Base-by-base conservation (phyloP, 2,797 vertebrate genomes). In the Nyctibius grandis region DNA sequence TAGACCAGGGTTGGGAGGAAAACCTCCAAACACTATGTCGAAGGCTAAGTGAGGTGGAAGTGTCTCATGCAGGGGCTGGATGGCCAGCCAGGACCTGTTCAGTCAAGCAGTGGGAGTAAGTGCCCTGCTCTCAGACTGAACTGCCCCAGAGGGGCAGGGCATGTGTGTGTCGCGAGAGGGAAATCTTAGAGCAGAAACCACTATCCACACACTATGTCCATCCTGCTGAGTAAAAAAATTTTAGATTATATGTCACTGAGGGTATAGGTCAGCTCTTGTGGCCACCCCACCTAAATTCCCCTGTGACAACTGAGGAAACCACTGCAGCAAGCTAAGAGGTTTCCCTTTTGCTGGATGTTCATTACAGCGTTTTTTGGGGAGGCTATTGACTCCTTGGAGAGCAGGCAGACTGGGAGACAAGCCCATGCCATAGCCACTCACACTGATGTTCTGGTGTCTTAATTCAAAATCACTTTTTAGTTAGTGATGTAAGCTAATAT, bases 1-100 rank as follows among this genome's bases (percentile, higher is more conserved):
- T 22, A 70, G 33, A 3, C 12, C 0, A 1, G 14, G 22, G 2
- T 0, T 63, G 18, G 2, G 17, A 10, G 9, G 3, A 33, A 44
- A 51, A 47, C 6, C 4, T 60, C 28, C 18, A 15, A 40, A 45
- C 13, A 34, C 16, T 59, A 19, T 15, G 7, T 25, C 1, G 0
- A 73, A 73, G 15, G 9, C 44, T 36, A 33, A 47, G 9, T 21
- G 14, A 47, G 14, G 34, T 44, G 16, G 8, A 81, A 63, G 16
- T 11, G 25, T 15, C 33, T 33, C 15, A 7, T 5, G 3, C 6
- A 51, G 42, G 17, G 34, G 3, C 9, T 25, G 23, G 13, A n/a
- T 67, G 38, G 25, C 15, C 23, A 63, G 13, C 4, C 25, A 53
- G 48, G 34, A 78, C 11, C 54, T 44, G 19, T 34, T 14, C 33